Percentiles rank a stretch among this genome's conserved stretches.
Conservation (phyloP, 2,797 vertebrate species). For the Synaphobranchus kaupii region DNA sequence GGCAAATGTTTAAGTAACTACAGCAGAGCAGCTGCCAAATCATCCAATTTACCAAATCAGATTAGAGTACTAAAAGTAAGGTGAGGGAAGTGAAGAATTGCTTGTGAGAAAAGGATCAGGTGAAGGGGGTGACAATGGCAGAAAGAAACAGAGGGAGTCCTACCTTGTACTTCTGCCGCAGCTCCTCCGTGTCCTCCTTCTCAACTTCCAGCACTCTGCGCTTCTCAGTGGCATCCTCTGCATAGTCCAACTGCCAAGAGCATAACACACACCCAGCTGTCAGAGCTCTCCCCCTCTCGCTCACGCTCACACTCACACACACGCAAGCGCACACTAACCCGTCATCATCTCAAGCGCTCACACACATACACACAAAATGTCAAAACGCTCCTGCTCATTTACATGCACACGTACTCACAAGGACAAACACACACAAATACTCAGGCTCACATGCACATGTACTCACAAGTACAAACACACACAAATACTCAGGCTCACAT, state of each 20-base stretch:
- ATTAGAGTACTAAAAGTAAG: not conserved
- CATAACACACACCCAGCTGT: conserved; percentile 26
- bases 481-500: no score
- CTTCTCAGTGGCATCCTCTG: conserved; percentile 97
- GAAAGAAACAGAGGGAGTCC: conserved; percentile 15
- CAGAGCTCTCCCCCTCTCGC: not conserved
- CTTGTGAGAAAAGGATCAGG: not conserved
- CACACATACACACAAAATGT: not conserved
- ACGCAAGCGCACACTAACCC: not conserved
- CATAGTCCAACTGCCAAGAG: conserved; percentile 86
- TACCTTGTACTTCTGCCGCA: conserved; percentile 98
- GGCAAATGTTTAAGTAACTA: not conserved
- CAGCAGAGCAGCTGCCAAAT: not conserved
- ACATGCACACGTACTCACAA: no score
- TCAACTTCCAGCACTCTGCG: conserved; percentile 95
- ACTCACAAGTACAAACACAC: no score
- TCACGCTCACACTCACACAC: not conserved
- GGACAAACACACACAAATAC: no score
- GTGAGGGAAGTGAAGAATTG: not conserved
- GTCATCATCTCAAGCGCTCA: not conserved
- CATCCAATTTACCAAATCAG: not conserved
- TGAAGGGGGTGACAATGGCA: not conserved
- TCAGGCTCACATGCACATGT: conserved; percentile 20
- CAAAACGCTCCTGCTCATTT: not conserved
- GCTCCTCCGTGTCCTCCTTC: conserved; percentile 97